These are phyloP conservation scores for Parochlus steinenii DNA, from an alignment of 2,888 invertebrate genomes.

Conservation along the genomic window DNA sequence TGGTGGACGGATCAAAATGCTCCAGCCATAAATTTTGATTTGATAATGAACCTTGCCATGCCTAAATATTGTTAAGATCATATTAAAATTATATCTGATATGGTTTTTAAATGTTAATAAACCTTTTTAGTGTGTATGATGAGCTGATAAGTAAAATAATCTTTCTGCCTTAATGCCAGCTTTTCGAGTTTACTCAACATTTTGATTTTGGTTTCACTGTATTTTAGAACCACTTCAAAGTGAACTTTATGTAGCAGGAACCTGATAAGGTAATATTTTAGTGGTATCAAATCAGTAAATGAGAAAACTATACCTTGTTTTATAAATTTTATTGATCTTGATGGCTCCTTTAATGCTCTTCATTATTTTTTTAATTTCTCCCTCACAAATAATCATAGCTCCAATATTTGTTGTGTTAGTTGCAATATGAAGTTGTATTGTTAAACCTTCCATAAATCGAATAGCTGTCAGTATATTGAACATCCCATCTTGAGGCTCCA, in stretches of 20 bases:
- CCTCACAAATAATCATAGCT: background rate
- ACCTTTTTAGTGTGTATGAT: background rate
- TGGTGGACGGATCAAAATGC: too few species aligned
- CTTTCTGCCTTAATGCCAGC: background rate
- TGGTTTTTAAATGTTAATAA: too few species aligned
- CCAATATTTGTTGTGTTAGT: background rate
- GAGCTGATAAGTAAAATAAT: background rate
- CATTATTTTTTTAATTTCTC: background rate
- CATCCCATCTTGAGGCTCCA: slow-evolving; percentile 22
- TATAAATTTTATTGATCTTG: too few species aligned
- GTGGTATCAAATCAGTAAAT: too few species aligned
- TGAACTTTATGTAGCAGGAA: too few species aligned
- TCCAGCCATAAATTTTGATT: too few species aligned
- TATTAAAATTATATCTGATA: too few species aligned
- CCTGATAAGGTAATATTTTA: too few species aligned
- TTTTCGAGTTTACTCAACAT: background rate
- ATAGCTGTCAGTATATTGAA: slow-evolving; percentile 31
- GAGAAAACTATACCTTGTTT: too few species aligned
- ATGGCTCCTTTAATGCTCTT: background rate
- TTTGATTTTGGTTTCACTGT: slow-evolving; percentile 1
- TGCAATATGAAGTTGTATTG: background rate
- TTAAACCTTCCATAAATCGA: slow-evolving; percentile 38
- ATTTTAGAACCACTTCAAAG: too few species aligned
- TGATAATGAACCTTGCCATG: too few species aligned
- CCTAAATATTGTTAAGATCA: too few species aligned